Base-by-base conservation (phyloP, 1,140 invertebrate genomes). In the Paramacrobiotus metropolitanus region DNA sequence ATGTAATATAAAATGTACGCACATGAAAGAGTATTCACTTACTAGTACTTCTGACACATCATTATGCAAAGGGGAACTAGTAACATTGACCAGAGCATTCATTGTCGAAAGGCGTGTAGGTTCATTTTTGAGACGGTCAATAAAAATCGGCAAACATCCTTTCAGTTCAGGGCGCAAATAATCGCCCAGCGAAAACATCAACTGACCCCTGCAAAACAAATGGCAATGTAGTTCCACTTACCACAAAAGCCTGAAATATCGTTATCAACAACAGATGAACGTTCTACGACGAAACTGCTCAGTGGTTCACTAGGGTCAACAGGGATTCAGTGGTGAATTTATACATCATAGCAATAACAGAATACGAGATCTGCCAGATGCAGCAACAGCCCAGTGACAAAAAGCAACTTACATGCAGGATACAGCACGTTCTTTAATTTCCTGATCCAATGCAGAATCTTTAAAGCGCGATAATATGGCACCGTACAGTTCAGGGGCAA, bases 351-450 rank as follows among this genome's bases (percentile, higher is more conserved):
- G 29, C 21, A 28, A 21, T 30, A 29, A 21, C 3, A n/a, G 55
- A 40, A 18, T 62, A 28, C 2, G 21, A 59, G 40, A n/a, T n/a
- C n/a, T n/a, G n/a, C n/a, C n/a, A n/a, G n/a, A n/a, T n/a, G n/a
- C 61, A 21, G 21, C 29, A 31, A 21, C 31, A 20, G 62, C 18
- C 21, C 21, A 40, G 30, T 31, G 29, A 62, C n/a, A 28, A 21
- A n/a, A 62, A 2, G 29, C 29, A 24, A 71, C 71, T 67, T 67
- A 75, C 85, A 94, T 94, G 68, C 91, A 92, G 1, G 90, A 85
- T 62, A 97, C 96, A 2, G 93, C 91, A 62, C 91, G 78, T 70
- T 97, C 93, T 71, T 97, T 97, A 0, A 97, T 92, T 77, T 97
- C 92, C 71, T 96, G 93, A 76, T 96, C 91, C 66, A 96, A 91